Evolutionary conservation across 2,113 vertebrate species (phyloP).

Genomic region (Myotis davidii): DNA sequence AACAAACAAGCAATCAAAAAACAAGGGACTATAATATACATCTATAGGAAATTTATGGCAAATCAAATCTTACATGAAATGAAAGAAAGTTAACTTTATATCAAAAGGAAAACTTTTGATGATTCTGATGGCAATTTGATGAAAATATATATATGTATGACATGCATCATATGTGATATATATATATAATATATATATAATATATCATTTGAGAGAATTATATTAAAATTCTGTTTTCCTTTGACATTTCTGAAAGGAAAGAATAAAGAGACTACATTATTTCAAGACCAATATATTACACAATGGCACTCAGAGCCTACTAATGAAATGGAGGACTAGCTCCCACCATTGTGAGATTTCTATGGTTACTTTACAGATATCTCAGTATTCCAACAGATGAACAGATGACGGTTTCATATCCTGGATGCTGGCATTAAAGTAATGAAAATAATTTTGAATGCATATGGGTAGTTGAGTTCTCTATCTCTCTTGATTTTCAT

Average conservation of each 20-base stretch:
- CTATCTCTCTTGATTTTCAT: not conserved
- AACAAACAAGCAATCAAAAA: not conserved
- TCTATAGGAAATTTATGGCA: not conserved
- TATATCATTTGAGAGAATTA: not conserved
- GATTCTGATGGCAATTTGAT: not conserved
- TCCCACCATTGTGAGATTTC: not conserved
- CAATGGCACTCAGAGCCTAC: not conserved
- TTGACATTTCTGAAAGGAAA: not conserved
- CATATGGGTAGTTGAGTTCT: not conserved
- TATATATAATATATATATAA: not conserved
- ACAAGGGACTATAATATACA: not conserved
- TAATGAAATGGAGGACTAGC: not conserved
- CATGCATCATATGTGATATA: not conserved
- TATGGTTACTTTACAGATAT: not conserved
- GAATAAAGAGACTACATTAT: not conserved
- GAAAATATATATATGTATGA: not conserved
- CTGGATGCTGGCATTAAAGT: not conserved
- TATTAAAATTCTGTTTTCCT: constrained; percentile 2
- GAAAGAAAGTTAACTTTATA: not conserved
- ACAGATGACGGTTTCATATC: not conserved
- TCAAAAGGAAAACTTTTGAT: not conserved
- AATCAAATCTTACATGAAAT: not conserved
- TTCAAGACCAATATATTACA: not conserved
- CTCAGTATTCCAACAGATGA: not conserved
- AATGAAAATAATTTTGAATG: not conserved